Percentiles rank a stretch among this genome's conserved stretches.
phyloP scores from a whole-genome alignment of 2,113 vertebrate species.

The Onychostoma macrolepis region DNA sequence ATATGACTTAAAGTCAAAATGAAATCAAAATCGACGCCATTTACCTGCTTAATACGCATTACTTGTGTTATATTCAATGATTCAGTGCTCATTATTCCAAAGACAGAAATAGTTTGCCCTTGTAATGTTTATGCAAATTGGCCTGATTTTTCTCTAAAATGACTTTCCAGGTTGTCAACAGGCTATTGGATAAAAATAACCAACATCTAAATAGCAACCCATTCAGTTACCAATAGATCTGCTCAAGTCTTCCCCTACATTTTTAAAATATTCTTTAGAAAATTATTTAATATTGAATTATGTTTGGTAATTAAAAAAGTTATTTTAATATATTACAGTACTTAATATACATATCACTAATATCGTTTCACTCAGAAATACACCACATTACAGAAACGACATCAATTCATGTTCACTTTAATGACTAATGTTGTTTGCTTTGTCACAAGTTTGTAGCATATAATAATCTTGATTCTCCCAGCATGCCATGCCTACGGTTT shows the following conservation, averaged over 20 bases:
- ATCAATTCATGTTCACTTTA: slow-evolving; percentile 4
- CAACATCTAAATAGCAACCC: not conserved
- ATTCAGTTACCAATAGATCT: not conserved
- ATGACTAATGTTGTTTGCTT: not conserved
- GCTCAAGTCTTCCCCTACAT: not conserved
- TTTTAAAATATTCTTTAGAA: not conserved
- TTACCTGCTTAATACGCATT: not conserved
- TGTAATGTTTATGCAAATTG: not conserved
- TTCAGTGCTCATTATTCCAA: not conserved
- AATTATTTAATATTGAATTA: not conserved
- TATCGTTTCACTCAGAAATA: not conserved
- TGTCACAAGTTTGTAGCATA: not conserved
- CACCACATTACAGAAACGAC: too few species aligned
- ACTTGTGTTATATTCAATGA: not conserved
- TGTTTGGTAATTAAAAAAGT: not conserved
- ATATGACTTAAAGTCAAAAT: not conserved
- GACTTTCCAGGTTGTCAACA: not conserved
- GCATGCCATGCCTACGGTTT: not conserved
- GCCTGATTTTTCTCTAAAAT: not conserved
- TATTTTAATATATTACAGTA: not conserved
- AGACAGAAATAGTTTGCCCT: not conserved
- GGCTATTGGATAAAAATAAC: not conserved
- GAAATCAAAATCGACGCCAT: not conserved
- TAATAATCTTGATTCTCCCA: slow-evolving; percentile 2
- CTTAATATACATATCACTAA: not conserved